Evolutionary conservation across 2,888 invertebrate genomes (phyloP).

Genomic region (Pherbina coryleti): DNA sequence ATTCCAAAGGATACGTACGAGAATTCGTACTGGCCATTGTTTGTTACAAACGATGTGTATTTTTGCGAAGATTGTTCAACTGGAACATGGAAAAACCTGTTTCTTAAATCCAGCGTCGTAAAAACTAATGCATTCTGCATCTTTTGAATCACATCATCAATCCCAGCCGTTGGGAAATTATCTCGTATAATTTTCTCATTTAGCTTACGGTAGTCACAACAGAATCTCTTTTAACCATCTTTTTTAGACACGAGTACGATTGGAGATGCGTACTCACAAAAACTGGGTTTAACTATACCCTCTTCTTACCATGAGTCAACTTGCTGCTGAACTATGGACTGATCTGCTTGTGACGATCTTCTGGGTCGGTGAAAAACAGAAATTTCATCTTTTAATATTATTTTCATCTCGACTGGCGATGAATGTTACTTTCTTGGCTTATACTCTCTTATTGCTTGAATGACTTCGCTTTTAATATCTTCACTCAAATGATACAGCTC

Average conservation of each 20-base stretch:
- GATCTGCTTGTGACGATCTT: slow-evolving; percentile 30
- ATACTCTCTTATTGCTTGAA: no score
- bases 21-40: slow-evolving; percentile 51
- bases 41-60: slow-evolving; percentile 53
- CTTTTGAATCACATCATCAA: slow-evolving; percentile 45
- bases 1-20: slow-evolving; percentile 50
- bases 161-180: slow-evolving; percentile 47
- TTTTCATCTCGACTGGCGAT: no score
- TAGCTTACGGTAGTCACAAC: no score
- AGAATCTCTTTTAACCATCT: no score
- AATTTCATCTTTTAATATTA: no score
- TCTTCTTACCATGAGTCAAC: slow-evolving; percentile 40
- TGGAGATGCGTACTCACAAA: no score
- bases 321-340: slow-evolving; percentile 56
- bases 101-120: slow-evolving; percentile 48
- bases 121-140: slow-evolving; percentile 48
- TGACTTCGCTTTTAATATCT: no score
- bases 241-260: no score
- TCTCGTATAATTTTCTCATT: no score
- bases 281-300: slow-evolving; percentile 6
- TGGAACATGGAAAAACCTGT: slow-evolving; percentile 52
- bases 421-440: no score
- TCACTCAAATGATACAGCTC: no score
- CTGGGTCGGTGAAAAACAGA: slow-evolving; percentile 6
- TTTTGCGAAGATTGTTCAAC: slow-evolving; percentile 47